Evolutionary conservation across 1,140 invertebrate species (phyloP).

Genomic region (Drosophila leontia): DNA sequence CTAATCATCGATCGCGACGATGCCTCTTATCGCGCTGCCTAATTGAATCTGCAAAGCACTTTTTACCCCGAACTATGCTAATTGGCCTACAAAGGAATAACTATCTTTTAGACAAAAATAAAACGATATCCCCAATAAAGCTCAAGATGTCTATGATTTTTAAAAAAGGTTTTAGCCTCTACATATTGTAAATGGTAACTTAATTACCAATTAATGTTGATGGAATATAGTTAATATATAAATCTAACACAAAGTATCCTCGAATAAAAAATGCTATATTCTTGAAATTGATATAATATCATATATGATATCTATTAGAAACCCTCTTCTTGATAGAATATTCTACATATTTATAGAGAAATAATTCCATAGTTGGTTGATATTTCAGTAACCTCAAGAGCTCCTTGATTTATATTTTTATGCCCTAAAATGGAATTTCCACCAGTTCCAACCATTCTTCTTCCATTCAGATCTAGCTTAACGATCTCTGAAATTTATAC

Average conservation of each 20-base stretch:
- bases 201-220: too few relatives aligned
- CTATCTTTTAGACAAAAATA: neutral
- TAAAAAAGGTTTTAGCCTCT: too few relatives aligned
- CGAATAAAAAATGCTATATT: neutral
- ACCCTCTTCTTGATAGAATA: neutral
- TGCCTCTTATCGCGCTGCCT: constrained; percentile 15
- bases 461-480: constrained; percentile 3
- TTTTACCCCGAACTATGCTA: constrained; percentile 4
- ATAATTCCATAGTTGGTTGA: neutral
- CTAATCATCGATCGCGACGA: neutral
- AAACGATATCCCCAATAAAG: neutral
- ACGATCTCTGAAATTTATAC: constrained; percentile 26
- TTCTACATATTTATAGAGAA: neutral
- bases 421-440: neutral
- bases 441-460: neutral
- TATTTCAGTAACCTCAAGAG: too few relatives aligned
- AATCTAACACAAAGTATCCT: neutral
- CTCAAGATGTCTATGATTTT: neutral
- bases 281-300: neutral
- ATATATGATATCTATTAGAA: neutral
- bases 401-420: neutral
- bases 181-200: too few relatives aligned
- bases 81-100: neutral
- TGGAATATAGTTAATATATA: too few relatives aligned
- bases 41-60: constrained; percentile 17